These are phyloP conservation scores for Ceyx melanurus DNA, from an alignment of 2,113 vertebrate genomes.

Conservation along the genomic window DNA sequence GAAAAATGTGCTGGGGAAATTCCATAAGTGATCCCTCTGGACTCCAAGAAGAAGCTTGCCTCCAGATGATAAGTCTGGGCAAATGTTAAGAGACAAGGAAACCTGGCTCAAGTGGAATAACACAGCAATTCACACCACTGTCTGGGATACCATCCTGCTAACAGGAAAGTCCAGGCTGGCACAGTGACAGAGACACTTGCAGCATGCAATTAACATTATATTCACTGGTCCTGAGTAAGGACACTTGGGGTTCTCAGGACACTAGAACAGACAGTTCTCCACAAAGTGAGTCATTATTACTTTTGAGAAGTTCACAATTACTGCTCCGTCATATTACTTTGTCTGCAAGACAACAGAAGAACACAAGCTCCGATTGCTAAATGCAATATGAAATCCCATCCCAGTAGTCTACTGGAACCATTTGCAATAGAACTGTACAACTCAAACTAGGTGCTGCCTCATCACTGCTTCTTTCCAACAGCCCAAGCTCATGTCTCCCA, in stretches of 20 bases:
- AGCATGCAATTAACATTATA: background rate
- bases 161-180: background rate
- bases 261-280: background rate
- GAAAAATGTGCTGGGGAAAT: background rate
- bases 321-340: fast-evolving
- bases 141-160: background rate
- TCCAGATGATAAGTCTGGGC: background rate
- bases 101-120: background rate
- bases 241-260: background rate
- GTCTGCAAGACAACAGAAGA: background rate
- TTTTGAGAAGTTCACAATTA: background rate
- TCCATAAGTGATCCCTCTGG: background rate
- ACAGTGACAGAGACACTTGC: background rate
- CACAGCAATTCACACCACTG: background rate
- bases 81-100: background rate
- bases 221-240: background rate
- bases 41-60: background rate
- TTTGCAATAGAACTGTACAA: background rate
- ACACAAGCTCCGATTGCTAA: background rate
- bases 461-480: background rate
- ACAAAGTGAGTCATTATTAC: background rate
- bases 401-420: background rate
- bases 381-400: background rate
- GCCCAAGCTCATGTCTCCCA: background rate
- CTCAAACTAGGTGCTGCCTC: background rate